A percentile compares a stretch with the other conserved stretches of the same genome.
phyloP scores from a whole-genome alignment of 2,113 vertebrate species.

The Amblyopsis rosae region DNA sequence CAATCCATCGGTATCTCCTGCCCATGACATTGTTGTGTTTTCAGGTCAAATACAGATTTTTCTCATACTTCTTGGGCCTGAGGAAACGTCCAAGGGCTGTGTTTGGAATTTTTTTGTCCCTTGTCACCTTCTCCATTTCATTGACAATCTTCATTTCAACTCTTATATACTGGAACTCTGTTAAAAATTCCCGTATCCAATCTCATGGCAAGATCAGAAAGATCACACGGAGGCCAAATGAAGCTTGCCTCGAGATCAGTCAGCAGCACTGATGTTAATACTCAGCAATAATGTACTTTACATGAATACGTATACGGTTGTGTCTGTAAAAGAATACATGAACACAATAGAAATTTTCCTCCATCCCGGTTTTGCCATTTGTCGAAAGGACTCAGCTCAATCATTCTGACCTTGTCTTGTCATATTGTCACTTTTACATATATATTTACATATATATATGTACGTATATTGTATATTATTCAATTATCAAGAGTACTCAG shows the following conservation, averaged over 20 bases:
- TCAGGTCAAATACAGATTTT: slow-evolving; percentile 90
- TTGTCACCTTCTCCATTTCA: slow-evolving; percentile 81
- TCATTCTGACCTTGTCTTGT: slow-evolving; percentile 80
- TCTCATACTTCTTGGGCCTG: slow-evolving; percentile 88
- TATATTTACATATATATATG: too few species aligned
- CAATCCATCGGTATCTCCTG: slow-evolving; percentile 37
- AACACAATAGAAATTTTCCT: slow-evolving; percentile 66
- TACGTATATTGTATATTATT: slow-evolving; percentile 3
- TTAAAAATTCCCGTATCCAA: slow-evolving; percentile 86
- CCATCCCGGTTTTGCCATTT: not conserved
- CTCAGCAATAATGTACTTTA: slow-evolving; percentile 17
- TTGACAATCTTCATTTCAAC: slow-evolving; percentile 88
- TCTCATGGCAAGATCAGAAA: slow-evolving; percentile 89
- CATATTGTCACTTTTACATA: slow-evolving; percentile 9
- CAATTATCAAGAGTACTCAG: not conserved
- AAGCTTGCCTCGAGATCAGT: slow-evolving; percentile 62
- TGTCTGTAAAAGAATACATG: slow-evolving; percentile 93
- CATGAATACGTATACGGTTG: slow-evolving; percentile 25
- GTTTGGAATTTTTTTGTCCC: slow-evolving; percentile 87
- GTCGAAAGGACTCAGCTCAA: slow-evolving; percentile 56
- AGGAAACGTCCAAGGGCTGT: slow-evolving; percentile 84
- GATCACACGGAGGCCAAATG: slow-evolving; percentile 81
- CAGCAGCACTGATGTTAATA: slow-evolving; percentile 35
- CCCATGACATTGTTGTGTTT: slow-evolving; percentile 72
- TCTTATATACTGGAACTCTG: slow-evolving; percentile 85